phyloP scores from a whole-genome alignment of 2,113 vertebrate genomes.

The Heloderma charlesbogerti region DNA sequence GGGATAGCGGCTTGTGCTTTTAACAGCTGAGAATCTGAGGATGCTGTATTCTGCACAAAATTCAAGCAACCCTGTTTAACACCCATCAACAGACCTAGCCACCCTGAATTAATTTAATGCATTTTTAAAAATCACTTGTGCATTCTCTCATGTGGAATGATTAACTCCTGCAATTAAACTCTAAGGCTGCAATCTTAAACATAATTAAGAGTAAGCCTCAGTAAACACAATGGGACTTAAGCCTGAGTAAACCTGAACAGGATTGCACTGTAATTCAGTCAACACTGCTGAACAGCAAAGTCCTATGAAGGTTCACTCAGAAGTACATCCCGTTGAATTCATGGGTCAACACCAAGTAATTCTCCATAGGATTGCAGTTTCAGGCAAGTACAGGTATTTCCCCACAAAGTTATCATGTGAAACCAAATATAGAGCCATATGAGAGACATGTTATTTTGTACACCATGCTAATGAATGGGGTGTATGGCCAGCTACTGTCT shows the following conservation, averaged over 20 bases:
- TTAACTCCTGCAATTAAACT: not conserved
- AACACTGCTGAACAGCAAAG: not conserved
- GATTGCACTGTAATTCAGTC: not conserved
- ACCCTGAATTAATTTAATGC: not conserved
- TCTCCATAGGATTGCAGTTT: not conserved
- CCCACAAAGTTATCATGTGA: too few relatives aligned
- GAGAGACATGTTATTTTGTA: too few relatives aligned
- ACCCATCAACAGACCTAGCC: not conserved
- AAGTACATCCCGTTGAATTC: too few relatives aligned
- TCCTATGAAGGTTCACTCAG: too few relatives aligned
- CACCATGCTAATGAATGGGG: not conserved
- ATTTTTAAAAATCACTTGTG: too few relatives aligned
- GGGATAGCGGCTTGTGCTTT: not conserved
- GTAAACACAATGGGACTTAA: not conserved
- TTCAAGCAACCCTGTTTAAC: not conserved
- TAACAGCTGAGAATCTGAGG: not conserved
- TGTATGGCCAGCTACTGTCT: too few relatives aligned
- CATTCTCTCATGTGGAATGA: too few relatives aligned
- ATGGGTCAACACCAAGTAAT: too few relatives aligned
- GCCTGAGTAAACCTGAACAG: not conserved
- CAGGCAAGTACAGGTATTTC: not conserved
- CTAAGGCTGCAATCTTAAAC: not conserved
- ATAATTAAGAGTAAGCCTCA: not conserved
- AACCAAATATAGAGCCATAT: too few relatives aligned
- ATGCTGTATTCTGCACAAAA: not conserved